Evolutionary conservation across 2,888 invertebrate species (phyloP), one percentile per base, ranked within the genome.

Genomic region (Hyppa rectilinea): DNA sequence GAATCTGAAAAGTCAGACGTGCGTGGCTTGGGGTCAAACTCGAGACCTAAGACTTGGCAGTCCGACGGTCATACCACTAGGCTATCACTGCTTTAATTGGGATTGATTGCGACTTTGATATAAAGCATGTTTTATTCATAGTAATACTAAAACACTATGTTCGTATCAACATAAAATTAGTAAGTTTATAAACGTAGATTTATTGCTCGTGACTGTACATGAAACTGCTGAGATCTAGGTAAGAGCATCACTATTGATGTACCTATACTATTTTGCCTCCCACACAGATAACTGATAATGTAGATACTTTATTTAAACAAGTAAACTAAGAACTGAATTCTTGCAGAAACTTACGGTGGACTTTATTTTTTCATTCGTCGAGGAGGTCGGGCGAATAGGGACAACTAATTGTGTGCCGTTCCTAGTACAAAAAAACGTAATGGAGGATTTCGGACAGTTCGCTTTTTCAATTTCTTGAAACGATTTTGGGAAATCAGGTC

Each of bases 381-480:
- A 71, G 67, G 76, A 71, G 68, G 17, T 20, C 55, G 75, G 71
- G 67, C 43, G 55, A 75, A 69, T 75, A 43, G 78, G 72, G 62
- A 62, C 78, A 71, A 82, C 87, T 90, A 90, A 91, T 88, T 90
- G 89, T 88, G 81, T 71, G 49, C 79, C 78, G 36, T 75, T 73
- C 62, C 53, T 82, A 65, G 82, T 73, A 69, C 67, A 73, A 71
- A 70, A 53, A 74, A 50, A 63, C 45, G 81, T 84, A 85, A 82
- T 75, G 62, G 71, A 70, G 79, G 77, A 83, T 78, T 81, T 81
- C 47, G 65, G 60, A 71, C 76, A 78, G 62, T 64, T 78, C 67
- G 58, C 70, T 81, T 75, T 83, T 81, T 80, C 76, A 77, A 75
- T 78, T 85, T 80, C 68, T 63, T 75, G 71, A 58, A 71, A 84